Conservation (phyloP, 30 jellyfish, hydroid and myxozoan genomes). For the Hydractinia echinata region DNA sequence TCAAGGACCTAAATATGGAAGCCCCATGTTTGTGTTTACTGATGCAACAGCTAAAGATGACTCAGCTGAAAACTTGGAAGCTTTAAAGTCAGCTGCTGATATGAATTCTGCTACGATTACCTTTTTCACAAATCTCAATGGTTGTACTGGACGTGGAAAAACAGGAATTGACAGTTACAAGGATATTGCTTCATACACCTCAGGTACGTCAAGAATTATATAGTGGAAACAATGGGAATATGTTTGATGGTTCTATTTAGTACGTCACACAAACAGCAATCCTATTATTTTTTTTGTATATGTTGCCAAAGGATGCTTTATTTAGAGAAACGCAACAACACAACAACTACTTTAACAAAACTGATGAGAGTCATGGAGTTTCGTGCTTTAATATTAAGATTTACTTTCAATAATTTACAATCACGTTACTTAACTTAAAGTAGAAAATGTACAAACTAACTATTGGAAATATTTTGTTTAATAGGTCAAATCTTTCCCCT, state of each 20-base stretch:
- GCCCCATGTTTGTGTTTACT: constrained; percentile 92
- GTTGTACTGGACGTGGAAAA: constrained; percentile 46
- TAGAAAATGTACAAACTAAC: too few species aligned
- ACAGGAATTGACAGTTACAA: constrained; percentile 50
- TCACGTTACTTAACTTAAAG: too few species aligned
- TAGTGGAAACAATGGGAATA: too few species aligned
- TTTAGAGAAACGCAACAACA: too few species aligned
- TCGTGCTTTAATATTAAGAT: too few species aligned
- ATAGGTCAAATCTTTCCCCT: constrained; percentile 60
- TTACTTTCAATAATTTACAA: too few species aligned
- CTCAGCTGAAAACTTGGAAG: constrained; percentile 50
- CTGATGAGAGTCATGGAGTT: too few species aligned
- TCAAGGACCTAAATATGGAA: constrained; percentile 54
- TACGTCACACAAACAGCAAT: too few species aligned
- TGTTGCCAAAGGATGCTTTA: too few species aligned
- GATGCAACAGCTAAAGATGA: constrained; percentile 89
- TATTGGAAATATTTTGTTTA: neutral
- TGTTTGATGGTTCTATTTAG: too few species aligned
- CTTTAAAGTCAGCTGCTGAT: constrained; percentile 72
- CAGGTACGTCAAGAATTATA: constrained; percentile 34
- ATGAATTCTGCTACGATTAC: constrained; percentile 66
- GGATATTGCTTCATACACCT: constrained; percentile 82
- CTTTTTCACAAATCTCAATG: constrained; percentile 65
- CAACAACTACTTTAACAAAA: too few species aligned
- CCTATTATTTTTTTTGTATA: too few species aligned